Evolutionary conservation across 2,888 invertebrate genomes (phyloP).

Genomic region (Sympetrum striolatum): DNA sequence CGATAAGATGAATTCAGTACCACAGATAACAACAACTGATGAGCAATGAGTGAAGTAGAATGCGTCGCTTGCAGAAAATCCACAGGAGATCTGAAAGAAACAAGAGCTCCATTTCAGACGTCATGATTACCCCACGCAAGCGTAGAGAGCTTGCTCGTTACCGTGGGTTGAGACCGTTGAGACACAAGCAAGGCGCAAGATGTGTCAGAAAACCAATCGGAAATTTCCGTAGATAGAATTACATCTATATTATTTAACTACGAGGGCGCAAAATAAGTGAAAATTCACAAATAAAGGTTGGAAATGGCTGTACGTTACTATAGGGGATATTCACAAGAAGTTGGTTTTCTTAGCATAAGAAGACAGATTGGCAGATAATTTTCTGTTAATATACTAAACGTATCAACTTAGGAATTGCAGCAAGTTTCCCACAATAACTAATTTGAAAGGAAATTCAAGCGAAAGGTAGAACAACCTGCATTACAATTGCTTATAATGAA

Average conservation of each 20-base stretch:
- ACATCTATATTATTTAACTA: not conserved
- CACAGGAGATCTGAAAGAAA: not conserved
- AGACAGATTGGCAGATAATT: no score
- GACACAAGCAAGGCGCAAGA: not conserved
- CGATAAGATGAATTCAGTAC: not conserved
- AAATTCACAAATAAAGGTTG: not conserved
- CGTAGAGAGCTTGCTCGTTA: not conserved
- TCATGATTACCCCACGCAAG: slow-evolving; percentile 20
- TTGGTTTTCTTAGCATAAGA: no score
- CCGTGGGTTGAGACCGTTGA: not conserved
- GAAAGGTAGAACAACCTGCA: not conserved
- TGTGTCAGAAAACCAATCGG: not conserved
- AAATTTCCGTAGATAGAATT: not conserved
- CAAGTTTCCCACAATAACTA: no score
- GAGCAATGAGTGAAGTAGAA: not conserved
- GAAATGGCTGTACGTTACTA: no score
- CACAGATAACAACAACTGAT: not conserved
- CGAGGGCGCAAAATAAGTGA: no score
- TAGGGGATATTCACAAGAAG: no score
- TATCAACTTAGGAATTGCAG: no score
- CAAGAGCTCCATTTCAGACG: not conserved
- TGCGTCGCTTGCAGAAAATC: not conserved
- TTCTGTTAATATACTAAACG: no score
- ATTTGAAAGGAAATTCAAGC: no score
- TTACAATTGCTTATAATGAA: not conserved